Conservation (phyloP, 2,888 invertebrate species). For the Spodoptera picta region DNA sequence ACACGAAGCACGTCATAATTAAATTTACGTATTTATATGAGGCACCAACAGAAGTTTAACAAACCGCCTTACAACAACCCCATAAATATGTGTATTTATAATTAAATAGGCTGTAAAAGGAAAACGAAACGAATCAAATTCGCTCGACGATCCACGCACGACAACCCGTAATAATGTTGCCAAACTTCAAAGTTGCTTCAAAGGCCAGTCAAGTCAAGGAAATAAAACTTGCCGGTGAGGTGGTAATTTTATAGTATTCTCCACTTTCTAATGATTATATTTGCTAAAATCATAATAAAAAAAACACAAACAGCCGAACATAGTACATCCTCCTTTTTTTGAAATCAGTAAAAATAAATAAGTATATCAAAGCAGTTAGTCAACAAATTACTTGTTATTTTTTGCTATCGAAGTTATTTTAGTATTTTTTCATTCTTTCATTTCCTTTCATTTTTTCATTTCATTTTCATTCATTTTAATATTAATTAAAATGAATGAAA, state of each 20-base stretch:
- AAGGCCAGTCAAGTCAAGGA: not conserved
- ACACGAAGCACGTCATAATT: constrained; percentile 73
- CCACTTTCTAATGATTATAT: too few species aligned
- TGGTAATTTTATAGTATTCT: not conserved
- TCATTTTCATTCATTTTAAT: too few species aligned
- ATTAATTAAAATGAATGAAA: too few species aligned
- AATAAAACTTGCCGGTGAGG: not conserved
- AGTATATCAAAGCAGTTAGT: too few species aligned
- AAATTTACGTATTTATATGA: constrained; percentile 29
- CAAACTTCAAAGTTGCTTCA: constrained; percentile 1
- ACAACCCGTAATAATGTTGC: constrained; percentile 32
- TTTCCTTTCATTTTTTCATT: too few species aligned
- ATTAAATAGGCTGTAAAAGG: constrained; percentile 32
- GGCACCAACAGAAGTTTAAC: constrained; percentile 16
- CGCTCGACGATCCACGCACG: constrained; percentile 48
- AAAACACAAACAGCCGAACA: too few species aligned
- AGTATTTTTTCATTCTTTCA: too few species aligned
- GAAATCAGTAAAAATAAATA: too few species aligned
- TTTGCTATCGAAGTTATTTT: too few species aligned
- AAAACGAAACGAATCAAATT: constrained; percentile 54
- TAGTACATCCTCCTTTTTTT: too few species aligned
- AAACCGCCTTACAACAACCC: constrained; percentile 30
- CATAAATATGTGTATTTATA: constrained; percentile 57
- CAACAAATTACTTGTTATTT: too few species aligned
- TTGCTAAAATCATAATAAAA: too few species aligned